phyloP scores from a whole-genome alignment of 2,888 invertebrate species.

The Sepiola atlantica region DNA sequence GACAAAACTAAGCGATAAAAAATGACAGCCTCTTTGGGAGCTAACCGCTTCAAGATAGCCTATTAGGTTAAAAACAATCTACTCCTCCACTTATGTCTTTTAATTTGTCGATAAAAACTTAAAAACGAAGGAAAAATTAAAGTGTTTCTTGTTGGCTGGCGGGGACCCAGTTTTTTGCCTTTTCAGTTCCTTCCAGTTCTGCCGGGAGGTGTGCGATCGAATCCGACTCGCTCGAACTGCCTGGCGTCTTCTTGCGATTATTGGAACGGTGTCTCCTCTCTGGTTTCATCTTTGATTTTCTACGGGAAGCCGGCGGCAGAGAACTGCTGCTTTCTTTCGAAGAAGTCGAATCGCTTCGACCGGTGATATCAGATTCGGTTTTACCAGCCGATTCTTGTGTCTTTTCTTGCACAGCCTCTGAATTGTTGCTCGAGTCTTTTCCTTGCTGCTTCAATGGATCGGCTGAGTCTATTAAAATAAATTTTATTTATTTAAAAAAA shows the following conservation, averaged over 20 bases:
- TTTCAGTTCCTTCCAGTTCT: neutral
- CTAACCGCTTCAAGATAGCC: too few species aligned
- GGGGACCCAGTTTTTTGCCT: neutral
- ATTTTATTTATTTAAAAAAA: too few species aligned
- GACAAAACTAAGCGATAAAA: too few species aligned
- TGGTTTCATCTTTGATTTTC: neutral
- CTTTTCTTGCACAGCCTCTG: neutral
- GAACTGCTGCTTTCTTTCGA: neutral
- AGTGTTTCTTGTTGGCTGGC: slow-evolving; percentile 4
- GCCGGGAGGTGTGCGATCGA: neutral
- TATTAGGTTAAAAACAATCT: too few species aligned
- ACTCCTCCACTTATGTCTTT: too few species aligned
- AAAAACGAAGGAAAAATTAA: neutral
- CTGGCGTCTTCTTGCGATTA: neutral
- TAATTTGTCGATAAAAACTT: too few species aligned
- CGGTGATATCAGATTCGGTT: neutral
- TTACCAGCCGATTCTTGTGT: neutral
- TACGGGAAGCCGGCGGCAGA: neutral
- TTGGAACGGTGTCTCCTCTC: neutral
- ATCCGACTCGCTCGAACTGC: neutral
- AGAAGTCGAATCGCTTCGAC: neutral
- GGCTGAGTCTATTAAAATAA: too few species aligned
- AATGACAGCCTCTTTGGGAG: too few species aligned
- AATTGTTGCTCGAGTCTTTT: neutral
- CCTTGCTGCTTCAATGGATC: neutral